A percentile compares a stretch with the other conserved stretches of the same genome.
phyloP scores from a whole-genome alignment of 2,888 invertebrate genomes.

The Cistogaster globosa region DNA sequence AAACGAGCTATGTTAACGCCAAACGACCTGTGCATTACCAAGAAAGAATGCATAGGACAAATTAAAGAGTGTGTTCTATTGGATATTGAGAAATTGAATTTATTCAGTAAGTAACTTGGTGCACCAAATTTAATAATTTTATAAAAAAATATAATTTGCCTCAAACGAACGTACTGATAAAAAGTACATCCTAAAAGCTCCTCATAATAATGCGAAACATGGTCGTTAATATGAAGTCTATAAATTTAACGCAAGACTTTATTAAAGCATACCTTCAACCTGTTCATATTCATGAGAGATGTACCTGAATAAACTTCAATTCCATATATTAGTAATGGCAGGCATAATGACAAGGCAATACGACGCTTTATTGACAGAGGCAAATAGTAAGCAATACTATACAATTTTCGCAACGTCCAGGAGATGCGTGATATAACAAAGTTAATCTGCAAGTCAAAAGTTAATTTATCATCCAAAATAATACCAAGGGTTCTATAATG shows the following conservation, averaged over 20 bases:
- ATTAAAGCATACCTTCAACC: conserved; percentile 3
- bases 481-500: neutral
- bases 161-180: neutral
- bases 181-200: neutral
- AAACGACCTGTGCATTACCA: neutral
- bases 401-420: neutral
- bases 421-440: neutral
- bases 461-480: conserved; percentile 1
- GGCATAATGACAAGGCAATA: conserved; percentile 2
- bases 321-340: conserved; percentile 5
- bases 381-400: neutral
- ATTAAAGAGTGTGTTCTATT: neutral
- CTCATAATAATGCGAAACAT: neutral
- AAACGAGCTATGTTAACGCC: neutral
- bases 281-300: neutral
- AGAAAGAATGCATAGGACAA: neutral
- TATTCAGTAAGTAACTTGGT: neutral
- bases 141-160: neutral
- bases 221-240: too few relatives aligned
- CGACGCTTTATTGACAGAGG: conserved; percentile 1
- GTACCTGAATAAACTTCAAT: conserved; percentile 1
- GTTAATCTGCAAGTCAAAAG: neutral
- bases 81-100: neutral
- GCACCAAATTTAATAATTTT: conserved; percentile 2
- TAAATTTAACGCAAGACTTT: neutral